Evolutionary conservation across 2,797 vertebrate species (phyloP), one percentile per base, ranked within the genome.

Genomic region (Pseudochromis fuscus): DNA sequence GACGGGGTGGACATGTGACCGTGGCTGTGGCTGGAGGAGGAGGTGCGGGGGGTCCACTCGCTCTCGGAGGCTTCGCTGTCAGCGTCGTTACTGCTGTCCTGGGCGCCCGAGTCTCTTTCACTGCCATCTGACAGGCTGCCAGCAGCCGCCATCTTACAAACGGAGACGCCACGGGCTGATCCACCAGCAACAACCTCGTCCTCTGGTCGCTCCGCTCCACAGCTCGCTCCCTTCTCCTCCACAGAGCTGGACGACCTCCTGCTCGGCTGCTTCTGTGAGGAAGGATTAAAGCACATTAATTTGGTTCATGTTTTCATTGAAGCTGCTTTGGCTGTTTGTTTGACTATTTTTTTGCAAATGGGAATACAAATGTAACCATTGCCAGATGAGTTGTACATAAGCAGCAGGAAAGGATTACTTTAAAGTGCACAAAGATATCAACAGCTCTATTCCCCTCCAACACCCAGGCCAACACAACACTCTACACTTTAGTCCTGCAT

Each of bases 1-100:
- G 79, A 78, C 6, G 79, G 77, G 44, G 81, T 87, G 46, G 81
- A 86, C 7, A 38, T 52, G 58, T 84, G 85, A 9, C 77, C 59
- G 21, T 89, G 86, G 64, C 75, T 53, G 19, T 80, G 79, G 15
- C 82, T 71, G 40, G 83, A 85, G 45, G 82, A 33, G 23, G 78
- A 56, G 12, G 77, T 59, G 28, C 87, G 92, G 1, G 93, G 90
- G 19, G 93, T 67, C 64, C 92, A 95, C 88, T 99, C 98, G 0
- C 94, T 96, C 68, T 98, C 97, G 0, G 97, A 99, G 31, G 97
- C 95, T 80, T 99, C 98, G 0, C 96, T 98, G 91, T 99, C 98
- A 0, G 98, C 97, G 30, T 97, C 97, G 3, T 95, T 95, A 53
- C 97, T 98, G 87, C 96, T 97, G 80, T 97, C 97, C 0, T 95